Evolutionary conservation across 92 coral and sea anemone genomes (phyloP).

Genomic region (Porites cylindrica): DNA sequence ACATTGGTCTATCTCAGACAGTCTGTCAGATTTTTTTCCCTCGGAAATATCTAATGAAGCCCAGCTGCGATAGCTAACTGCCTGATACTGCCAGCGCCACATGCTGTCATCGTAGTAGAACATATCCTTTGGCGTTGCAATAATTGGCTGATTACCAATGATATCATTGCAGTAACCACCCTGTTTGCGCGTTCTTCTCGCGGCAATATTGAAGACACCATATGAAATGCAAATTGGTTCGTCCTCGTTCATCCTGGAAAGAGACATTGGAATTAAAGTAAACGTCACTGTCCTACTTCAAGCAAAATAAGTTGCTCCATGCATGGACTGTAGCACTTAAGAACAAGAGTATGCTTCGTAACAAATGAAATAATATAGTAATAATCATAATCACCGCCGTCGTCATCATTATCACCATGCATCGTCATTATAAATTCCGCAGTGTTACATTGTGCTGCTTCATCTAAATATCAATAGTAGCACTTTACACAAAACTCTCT

Average conservation of each 20-base stretch:
- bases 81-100: background rate
- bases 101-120: background rate
- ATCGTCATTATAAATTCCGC: too few species aligned
- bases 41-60: too few species aligned
- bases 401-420: too few species aligned
- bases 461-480: too few species aligned
- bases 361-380: too few species aligned
- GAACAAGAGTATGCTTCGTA: too few species aligned
- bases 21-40: too few species aligned
- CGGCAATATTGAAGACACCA: background rate
- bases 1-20: background rate
- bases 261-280: background rate
- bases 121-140: background rate
- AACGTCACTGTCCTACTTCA: background rate
- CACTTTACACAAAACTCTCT: too few species aligned
- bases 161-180: constrained; percentile 9
- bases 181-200: background rate
- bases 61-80: background rate
- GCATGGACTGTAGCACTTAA: too few species aligned
- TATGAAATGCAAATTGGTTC: background rate
- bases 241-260: background rate
- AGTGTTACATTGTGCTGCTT: too few species aligned
- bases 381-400: too few species aligned
- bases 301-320: too few species aligned
- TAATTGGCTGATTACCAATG: constrained; percentile 1